Conservation (phyloP, 2,888 invertebrate species). For the Sturmia bella region DNA sequence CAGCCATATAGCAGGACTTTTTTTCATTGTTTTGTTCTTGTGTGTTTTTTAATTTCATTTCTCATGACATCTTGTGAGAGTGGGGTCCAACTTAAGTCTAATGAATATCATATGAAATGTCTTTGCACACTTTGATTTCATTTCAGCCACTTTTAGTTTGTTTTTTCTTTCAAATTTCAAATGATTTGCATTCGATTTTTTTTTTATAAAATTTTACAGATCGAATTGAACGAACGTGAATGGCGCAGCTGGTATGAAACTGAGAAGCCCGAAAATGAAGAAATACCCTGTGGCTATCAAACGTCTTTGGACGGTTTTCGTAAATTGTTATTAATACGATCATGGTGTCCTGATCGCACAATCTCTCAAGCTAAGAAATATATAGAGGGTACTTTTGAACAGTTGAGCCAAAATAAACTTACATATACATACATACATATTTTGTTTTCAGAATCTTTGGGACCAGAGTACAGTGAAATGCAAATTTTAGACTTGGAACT, state of each 20-base stretch:
- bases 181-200: no score
- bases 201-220: conserved; percentile 82
- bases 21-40: no score
- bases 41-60: no score
- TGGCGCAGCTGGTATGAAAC: conserved; percentile 96
- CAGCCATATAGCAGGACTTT: no score
- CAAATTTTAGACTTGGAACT: conserved; percentile 94
- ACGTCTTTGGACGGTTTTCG: conserved; percentile 93
- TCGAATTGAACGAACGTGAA: conserved; percentile 92
- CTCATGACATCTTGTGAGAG: no score
- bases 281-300: conserved; percentile 94
- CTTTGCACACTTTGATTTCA: no score
- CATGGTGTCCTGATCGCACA: conserved; percentile 97
- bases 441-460: conserved; percentile 87
- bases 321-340: conserved; percentile 92
- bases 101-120: no score
- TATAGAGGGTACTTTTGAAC: conserved; percentile 86
- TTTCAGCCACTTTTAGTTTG: no score
- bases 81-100: no score
- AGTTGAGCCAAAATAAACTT: no score
- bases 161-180: no score
- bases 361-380: conserved; percentile 96
- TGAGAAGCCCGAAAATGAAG: conserved; percentile 95
- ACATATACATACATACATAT: no score
- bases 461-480: conserved; percentile 94